Evolutionary conservation across 2,888 invertebrate species (phyloP).

Genomic region (Oegoconia quadripuncta): DNA sequence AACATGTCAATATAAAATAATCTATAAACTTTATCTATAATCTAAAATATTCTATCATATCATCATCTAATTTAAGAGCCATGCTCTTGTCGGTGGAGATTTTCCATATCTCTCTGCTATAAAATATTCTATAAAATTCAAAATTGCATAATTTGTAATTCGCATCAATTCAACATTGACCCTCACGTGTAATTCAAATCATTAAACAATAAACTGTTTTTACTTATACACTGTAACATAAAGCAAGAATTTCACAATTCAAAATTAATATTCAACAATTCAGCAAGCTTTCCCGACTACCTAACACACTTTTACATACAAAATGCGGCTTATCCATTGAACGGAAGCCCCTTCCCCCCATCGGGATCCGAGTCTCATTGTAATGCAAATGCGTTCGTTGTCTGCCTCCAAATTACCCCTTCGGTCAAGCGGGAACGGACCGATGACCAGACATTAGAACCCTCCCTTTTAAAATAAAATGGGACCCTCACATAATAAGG

Average conservation of each 20-base stretch:
- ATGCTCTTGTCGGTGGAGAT: no score
- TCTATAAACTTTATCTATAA: no score
- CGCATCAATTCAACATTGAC: no score
- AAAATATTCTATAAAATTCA: no score
- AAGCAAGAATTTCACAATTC: conserved; percentile 2
- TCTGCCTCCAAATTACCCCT: conserved; percentile 77
- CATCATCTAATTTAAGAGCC: no score
- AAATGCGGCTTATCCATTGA: conserved; percentile 61
- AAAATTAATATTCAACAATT: conserved; percentile 59
- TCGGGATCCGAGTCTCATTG: conserved; percentile 67
- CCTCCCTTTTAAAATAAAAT: conserved; percentile 68
- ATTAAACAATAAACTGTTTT: no score
- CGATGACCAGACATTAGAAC: conserved; percentile 72
- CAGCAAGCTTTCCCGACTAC: conserved; percentile 45
- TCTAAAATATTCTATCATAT: no score
- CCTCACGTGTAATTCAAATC: no score
- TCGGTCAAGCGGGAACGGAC: conserved; percentile 69
- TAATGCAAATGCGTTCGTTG: conserved; percentile 76
- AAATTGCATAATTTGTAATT: no score
- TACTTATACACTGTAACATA: no score
- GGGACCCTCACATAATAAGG: conserved; percentile 45
- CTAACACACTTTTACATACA: conserved; percentile 57
- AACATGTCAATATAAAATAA: no score
- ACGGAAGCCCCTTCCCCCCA: conserved; percentile 59
- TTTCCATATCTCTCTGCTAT: no score